These are phyloP conservation scores for Leptinotarsa defecta DNA, from an alignment of 1,140 invertebrate genomes.

Conservation along the genomic window DNA sequence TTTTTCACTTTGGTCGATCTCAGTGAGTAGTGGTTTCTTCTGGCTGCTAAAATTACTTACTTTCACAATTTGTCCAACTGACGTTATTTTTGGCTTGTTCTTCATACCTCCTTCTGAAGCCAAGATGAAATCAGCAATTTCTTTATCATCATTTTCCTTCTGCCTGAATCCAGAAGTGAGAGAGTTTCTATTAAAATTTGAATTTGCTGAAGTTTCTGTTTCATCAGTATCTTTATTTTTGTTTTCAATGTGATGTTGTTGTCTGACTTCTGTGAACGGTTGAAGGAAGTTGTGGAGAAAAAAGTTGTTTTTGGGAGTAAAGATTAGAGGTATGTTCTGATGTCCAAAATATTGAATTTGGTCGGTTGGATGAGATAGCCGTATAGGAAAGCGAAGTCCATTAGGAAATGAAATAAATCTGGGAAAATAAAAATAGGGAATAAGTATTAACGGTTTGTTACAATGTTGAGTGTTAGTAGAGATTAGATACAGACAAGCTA, in stretches of 20 bases:
- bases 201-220: background rate
- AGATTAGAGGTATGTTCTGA: slow-evolving; percentile 8
- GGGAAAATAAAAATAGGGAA: slow-evolving; percentile 24
- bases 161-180: too few relatives aligned
- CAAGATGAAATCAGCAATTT: too few relatives aligned
- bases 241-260: background rate
- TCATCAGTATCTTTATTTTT: background rate
- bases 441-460: background rate
- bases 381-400: slow-evolving; percentile 33
- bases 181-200: too few relatives aligned
- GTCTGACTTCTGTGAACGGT: background rate
- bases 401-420: slow-evolving; percentile 33
- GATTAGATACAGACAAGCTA: background rate
- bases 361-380: slow-evolving; percentile 25
- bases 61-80: slow-evolving; percentile 15
- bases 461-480: slow-evolving; percentile 3
- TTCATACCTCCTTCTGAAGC: background rate
- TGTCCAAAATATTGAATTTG: slow-evolving; percentile 24
- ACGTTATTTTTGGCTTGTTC: slow-evolving; percentile 7
- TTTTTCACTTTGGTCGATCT: slow-evolving; percentile 8
- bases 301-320: slow-evolving; percentile 23
- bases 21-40: background rate
- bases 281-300: slow-evolving; percentile 7
- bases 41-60: background rate
- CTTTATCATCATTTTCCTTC: too few relatives aligned